These are phyloP conservation scores for Sarcophaga subvicina DNA, from an alignment of 2,888 invertebrate species.

Conservation along the genomic window DNA sequence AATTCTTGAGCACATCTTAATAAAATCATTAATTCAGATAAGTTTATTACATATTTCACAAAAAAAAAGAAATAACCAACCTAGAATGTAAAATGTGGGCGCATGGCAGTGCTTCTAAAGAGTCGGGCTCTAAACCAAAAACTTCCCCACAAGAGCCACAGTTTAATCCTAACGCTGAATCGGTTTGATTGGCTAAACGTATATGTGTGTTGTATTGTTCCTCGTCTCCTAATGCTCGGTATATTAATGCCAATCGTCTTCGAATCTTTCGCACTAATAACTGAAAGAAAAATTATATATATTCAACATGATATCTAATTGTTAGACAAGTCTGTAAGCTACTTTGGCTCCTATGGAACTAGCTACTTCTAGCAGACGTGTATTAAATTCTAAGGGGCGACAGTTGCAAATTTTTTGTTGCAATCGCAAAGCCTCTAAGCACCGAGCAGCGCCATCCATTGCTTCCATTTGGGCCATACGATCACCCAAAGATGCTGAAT, in stretches of 20 bases:
- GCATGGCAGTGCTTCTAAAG: constrained; percentile 91
- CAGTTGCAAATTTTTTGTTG: constrained; percentile 94
- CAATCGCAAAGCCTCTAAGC: constrained; percentile 87
- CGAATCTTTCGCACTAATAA: constrained; percentile 91
- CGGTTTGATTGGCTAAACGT: constrained; percentile 85
- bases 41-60: background rate
- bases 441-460: constrained; percentile 93
- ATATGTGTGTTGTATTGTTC: constrained; percentile 90
- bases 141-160: constrained; percentile 93
- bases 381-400: constrained; percentile 92
- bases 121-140: constrained; percentile 88
- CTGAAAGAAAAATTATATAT: constrained; percentile 80
- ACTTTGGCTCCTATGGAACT: constrained; percentile 94
- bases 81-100: constrained; percentile 93
- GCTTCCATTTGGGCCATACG: constrained; percentile 94
- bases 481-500: constrained; percentile 90
- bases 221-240: constrained; percentile 91
- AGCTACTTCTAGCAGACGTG: constrained; percentile 90
- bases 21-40: background rate
- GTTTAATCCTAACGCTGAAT: constrained; percentile 87
- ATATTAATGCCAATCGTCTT: constrained; percentile 90
- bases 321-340: constrained; percentile 43
- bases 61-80: constrained; percentile 80
- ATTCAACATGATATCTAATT: background rate
- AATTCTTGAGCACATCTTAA: constrained; percentile 86